Percentiles rank a stretch among this genome's conserved stretches.
Evolutionary conservation across 2,113 vertebrate species (phyloP).

Genomic region (Dicentrarchus labrax): DNA sequence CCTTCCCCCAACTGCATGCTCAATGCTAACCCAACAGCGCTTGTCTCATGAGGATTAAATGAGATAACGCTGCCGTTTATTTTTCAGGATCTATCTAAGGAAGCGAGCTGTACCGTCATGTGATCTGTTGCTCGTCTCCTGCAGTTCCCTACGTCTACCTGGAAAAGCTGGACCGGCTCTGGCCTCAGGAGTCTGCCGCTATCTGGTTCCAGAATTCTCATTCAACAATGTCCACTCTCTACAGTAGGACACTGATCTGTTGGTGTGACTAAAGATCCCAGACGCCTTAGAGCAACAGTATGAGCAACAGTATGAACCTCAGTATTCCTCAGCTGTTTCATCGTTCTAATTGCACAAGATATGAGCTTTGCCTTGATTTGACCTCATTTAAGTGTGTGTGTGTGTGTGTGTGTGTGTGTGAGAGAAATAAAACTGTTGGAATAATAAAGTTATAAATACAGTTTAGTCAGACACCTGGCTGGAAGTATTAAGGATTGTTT

Average conservation of each 20-base stretch:
- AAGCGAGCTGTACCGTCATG: conserved; percentile 86
- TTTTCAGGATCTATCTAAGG: conserved; percentile 78
- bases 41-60: not conserved
- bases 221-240: not conserved
- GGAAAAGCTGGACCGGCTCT: not conserved
- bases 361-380: conserved; percentile 24
- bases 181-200: not conserved
- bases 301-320: not conserved
- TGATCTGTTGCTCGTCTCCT: conserved; percentile 54
- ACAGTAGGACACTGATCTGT: not conserved
- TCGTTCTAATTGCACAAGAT: conserved; percentile 11
- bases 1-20: conserved; percentile 12
- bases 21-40: not conserved
- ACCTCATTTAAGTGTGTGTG: conserved; percentile 28
- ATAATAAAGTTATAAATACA: conserved; percentile 56
- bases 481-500: not conserved
- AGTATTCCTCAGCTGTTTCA: not conserved
- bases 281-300: conserved; percentile 24
- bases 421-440: conserved; percentile 25
- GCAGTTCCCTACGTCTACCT: not conserved
- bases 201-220: not conserved
- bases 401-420: not conserved
- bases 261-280: not conserved
- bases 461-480: not conserved
- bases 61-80: not conserved